Conservation (phyloP, 2,797 vertebrate genomes). For the Eospalax fontanierii region DNA sequence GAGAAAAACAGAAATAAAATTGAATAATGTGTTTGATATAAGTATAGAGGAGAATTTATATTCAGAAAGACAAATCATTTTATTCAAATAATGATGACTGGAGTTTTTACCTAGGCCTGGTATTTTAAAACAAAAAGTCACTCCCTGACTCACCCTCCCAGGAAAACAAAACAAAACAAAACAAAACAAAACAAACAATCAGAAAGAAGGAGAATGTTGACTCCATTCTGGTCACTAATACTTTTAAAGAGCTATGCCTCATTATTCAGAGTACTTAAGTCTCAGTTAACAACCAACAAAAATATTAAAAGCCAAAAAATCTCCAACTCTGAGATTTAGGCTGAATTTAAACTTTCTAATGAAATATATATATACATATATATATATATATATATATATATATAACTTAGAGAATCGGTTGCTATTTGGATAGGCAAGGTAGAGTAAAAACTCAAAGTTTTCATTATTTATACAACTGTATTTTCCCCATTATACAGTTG, state of each 20-base stretch:
- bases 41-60: background rate
- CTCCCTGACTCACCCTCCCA: background rate
- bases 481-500: conserved; percentile 1
- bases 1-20: background rate
- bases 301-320: conserved; percentile 33
- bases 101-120: background rate
- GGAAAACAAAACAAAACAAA: background rate
- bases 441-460: background rate
- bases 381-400: too few relatives aligned
- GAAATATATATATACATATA: background rate
- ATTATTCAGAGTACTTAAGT: conserved; percentile 15
- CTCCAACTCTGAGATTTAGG: conserved; percentile 35
- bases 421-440: background rate
- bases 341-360: conserved; percentile 63
- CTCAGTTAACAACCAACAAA: background rate
- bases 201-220: background rate
- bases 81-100: background rate
- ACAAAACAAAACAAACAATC: background rate
- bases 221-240: background rate
- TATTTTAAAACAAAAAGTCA: too few relatives aligned
- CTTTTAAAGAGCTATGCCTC: background rate
- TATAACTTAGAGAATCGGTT: background rate
- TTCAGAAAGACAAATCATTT: conserved; percentile 17
- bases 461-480: conserved; percentile 19
- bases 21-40: conserved; percentile 12